These are phyloP conservation scores for Lophotis ruficrista DNA, from an alignment of 2,113 vertebrate species.

Conservation along the genomic window DNA sequence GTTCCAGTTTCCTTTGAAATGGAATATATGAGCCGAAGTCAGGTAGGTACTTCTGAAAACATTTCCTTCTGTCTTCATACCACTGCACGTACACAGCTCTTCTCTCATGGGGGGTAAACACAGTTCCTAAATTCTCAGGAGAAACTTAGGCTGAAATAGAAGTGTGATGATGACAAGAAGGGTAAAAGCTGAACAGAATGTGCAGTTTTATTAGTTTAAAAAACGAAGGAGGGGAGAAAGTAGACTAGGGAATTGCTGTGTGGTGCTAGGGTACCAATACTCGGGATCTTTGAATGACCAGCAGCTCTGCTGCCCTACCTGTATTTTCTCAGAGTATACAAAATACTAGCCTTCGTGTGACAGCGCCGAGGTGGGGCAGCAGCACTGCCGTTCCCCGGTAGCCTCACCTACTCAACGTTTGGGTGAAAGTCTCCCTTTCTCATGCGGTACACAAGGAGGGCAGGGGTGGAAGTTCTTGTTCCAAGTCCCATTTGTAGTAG, in stretches of 20 bases:
- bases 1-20: neutral
- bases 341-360: rapidly evolving
- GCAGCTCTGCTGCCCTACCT: neutral
- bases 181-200: neutral
- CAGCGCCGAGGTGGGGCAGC: neutral
- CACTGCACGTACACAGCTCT: too few relatives aligned
- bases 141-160: neutral
- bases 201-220: neutral
- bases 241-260: neutral
- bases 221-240: neutral
- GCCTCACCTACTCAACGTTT: rapidly evolving
- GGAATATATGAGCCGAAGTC: neutral
- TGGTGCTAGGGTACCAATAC: neutral
- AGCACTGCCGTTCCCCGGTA: rapidly evolving
- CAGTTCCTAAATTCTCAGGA: neutral
- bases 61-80: rapidly evolving
- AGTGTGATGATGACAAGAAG: neutral
- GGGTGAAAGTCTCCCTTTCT: neutral
- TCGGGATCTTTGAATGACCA: rapidly evolving
- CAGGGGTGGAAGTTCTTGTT: neutral
- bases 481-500: neutral
- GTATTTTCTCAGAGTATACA: rapidly evolving
- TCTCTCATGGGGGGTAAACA: too few relatives aligned
- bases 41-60: neutral
- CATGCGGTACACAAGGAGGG: rapidly evolving